Base-by-base conservation (phyloP, 2,797 vertebrate genomes). In the Melanotaenia trifasciata region DNA sequence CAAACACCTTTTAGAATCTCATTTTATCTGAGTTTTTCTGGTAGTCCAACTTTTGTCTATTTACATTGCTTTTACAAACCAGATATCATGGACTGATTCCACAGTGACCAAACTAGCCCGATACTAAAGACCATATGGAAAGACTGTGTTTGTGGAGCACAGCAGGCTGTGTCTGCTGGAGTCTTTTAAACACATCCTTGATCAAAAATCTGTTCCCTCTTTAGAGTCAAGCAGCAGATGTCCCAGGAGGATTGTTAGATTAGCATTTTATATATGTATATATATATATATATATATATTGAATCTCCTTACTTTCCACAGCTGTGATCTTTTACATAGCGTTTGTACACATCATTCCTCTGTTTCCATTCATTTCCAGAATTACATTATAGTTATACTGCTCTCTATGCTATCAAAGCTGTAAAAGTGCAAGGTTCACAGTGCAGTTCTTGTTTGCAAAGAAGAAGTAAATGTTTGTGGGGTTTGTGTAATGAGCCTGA, bases 171-270 rank as follows among this genome's bases (percentile, higher is more conserved):
- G 74, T 78, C 74, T 86, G 67, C 72, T 67, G 30, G 62, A 78
- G 59, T 76, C 79, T 76, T 85, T 84, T 70, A 86, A 50, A 84
- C 83, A 72, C 72, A 74, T 83, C 90, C 88, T 73, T 86, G 70
- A 89, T 90, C 87, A 86, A 77, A 88, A 86, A 89, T 85, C 84
- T 85, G 86, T 89, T 90, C 83, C 75, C 62, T 78, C 64, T 75
- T 83, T 69, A 84, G 61, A 87, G 67, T 43, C 83, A 81, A 60
- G 84, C 87, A 76, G 85, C 59, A 64, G 58, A 36, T 20, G 36
- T 86, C 93, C 85, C 90, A 36, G 28, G 89, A 90, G 91, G 66
- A 89, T 93, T 92, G 90, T 93, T 93, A 30, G 28, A 30, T 4
- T 28, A 28, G 28, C 28, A 28, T 28, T 1, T 3, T 28, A 28